Percentiles rank a stretch among this genome's conserved stretches.
These are phyloP conservation scores for Cetoscarus ocellatus DNA, from an alignment of 2,797 vertebrate genomes.

Conservation along the genomic window DNA sequence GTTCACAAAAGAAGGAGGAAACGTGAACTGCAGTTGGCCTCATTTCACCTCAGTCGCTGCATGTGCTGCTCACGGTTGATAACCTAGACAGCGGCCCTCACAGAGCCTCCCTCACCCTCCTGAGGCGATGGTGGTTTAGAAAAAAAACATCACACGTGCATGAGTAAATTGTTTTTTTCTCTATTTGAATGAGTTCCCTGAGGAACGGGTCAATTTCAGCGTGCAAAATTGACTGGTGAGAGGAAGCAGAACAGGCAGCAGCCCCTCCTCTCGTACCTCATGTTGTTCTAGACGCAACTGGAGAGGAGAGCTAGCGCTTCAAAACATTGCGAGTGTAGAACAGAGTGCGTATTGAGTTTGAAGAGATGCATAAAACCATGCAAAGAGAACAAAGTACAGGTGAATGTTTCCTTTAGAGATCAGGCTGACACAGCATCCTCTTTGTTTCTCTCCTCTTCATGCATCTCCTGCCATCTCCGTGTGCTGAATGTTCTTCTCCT, in stretches of 20 bases:
- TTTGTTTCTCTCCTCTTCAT: not conserved
- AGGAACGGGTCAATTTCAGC: constrained; percentile 41
- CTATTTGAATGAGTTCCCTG: constrained; percentile 37
- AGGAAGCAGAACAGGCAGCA: constrained; percentile 21
- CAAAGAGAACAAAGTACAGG: constrained; percentile 17
- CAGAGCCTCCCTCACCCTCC: constrained; percentile 14
- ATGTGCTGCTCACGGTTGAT: constrained; percentile 8
- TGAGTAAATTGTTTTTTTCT: constrained; percentile 62
- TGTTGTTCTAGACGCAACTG: constrained; percentile 37
- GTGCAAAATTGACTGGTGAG: constrained; percentile 31
- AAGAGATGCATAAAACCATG: constrained; percentile 20
- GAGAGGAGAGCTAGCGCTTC: constrained; percentile 28
- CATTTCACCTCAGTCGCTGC: constrained; percentile 3
- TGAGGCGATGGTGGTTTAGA: constrained; percentile 12
- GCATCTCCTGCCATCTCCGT: constrained; percentile 14
- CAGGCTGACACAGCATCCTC: constrained; percentile 29
- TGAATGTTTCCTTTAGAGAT: constrained; percentile 42
- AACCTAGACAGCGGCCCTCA: constrained; percentile 19
- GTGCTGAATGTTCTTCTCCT: constrained; percentile 15
- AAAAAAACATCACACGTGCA: constrained; percentile 26
- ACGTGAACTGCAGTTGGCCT: not conserved
- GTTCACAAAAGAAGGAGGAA: not conserved
- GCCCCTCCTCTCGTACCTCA: constrained; percentile 6
- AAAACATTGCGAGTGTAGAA: constrained; percentile 6
- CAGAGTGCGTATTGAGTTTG: constrained; percentile 4